phyloP scores from a whole-genome alignment of 2,113 vertebrate species.

The Takifugu flavidus region DNA sequence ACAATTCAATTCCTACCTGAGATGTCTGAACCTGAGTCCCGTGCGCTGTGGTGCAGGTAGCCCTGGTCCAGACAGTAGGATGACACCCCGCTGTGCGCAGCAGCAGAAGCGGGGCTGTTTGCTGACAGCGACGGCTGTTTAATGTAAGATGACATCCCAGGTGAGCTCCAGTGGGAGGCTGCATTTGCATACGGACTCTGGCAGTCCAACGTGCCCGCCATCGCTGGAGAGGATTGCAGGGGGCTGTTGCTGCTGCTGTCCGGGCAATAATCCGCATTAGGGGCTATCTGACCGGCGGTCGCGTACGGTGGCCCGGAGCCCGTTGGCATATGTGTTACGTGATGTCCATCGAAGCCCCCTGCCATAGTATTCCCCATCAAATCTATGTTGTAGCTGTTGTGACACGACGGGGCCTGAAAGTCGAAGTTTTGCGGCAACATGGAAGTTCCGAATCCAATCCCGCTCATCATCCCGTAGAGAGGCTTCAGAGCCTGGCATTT shows the following conservation, averaged over 20 bases:
- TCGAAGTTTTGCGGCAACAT: slow-evolving; percentile 90
- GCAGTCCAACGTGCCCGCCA: slow-evolving; percentile 87
- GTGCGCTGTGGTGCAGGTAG: slow-evolving; percentile 86
- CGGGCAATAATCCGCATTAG: slow-evolving; percentile 83
- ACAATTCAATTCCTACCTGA: slow-evolving; percentile 77
- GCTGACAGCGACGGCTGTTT: slow-evolving; percentile 86
- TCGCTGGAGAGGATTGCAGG: slow-evolving; percentile 83
- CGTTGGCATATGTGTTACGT: slow-evolving; percentile 85
- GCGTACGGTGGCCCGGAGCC: slow-evolving; percentile 87
- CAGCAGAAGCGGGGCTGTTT: slow-evolving; percentile 74
- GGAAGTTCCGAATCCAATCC: slow-evolving; percentile 87
- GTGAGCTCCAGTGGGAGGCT: slow-evolving; percentile 85
- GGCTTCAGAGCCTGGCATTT: slow-evolving; percentile 94
- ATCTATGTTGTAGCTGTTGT: slow-evolving; percentile 87
- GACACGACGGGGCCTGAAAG: slow-evolving; percentile 87
- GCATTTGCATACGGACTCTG: slow-evolving; percentile 85
- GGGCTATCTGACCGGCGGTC: slow-evolving; percentile 84
- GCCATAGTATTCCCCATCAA: slow-evolving; percentile 82
- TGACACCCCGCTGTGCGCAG: slow-evolving; percentile 81
- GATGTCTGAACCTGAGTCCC: slow-evolving; percentile 79
- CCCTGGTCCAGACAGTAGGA: slow-evolving; percentile 89
- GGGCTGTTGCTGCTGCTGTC: slow-evolving; percentile 89
- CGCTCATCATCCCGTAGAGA: slow-evolving; percentile 89
- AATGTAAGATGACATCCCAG: slow-evolving; percentile 86
- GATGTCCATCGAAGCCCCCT: slow-evolving; percentile 83